Evolutionary conservation across 2,888 invertebrate species (phyloP).

Genomic region (Graphium colonna): DNA sequence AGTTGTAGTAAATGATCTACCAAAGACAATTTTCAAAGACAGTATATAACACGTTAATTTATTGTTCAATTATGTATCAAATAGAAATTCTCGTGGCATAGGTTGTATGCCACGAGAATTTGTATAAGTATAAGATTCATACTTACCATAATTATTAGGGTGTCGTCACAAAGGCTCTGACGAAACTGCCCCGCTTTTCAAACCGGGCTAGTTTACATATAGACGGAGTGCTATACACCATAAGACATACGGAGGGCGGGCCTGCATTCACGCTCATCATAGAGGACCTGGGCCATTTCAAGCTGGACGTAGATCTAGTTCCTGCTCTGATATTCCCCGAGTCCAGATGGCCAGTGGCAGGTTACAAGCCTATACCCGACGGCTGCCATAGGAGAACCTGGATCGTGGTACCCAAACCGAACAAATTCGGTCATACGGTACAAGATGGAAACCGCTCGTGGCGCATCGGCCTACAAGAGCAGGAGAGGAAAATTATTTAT

Average conservation of each 20-base stretch:
- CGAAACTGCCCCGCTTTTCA: no score
- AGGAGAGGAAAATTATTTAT: slow-evolving; percentile 69
- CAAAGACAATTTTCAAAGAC: no score
- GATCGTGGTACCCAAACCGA: slow-evolving; percentile 73
- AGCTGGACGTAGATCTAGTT: slow-evolving; percentile 74
- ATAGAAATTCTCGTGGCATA: no score
- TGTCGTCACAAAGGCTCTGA: slow-evolving; percentile 60
- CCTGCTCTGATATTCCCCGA: slow-evolving; percentile 72
- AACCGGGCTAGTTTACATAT: no score
- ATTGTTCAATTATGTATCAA: no score
- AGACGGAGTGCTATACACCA: slow-evolving; percentile 39
- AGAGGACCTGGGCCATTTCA: slow-evolving; percentile 39
- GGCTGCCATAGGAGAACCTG: slow-evolving; percentile 51
- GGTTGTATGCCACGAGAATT: no score
- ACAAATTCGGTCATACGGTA: slow-evolving; percentile 36
- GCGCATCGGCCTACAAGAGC: slow-evolving; percentile 76
- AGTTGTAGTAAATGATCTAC: no score
- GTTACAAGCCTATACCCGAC: slow-evolving; percentile 40
- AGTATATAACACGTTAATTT: no score
- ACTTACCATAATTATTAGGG: no score
- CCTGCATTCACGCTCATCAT: slow-evolving; percentile 79
- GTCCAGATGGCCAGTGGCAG: slow-evolving; percentile 56
- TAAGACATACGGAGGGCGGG: slow-evolving; percentile 52
- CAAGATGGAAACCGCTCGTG: slow-evolving; percentile 56
- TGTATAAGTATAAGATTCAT: no score